Conservation (phyloP, 2,797 vertebrate species). For the Cottoperca gobio region DNA sequence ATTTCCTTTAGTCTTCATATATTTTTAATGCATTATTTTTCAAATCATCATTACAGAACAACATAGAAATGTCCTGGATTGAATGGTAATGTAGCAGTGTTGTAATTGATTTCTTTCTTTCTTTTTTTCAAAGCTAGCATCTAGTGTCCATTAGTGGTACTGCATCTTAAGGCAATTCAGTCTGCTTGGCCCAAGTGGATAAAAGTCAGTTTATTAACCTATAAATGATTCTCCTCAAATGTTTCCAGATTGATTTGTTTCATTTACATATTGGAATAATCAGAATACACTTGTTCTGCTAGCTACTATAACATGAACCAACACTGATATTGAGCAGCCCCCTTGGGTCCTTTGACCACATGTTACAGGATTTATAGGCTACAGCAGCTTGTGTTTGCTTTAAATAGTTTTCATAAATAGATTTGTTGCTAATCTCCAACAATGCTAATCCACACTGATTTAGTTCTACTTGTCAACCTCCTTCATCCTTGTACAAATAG, state of each 20-base stretch:
- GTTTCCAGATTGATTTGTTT: conserved; percentile 2
- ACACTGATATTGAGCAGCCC: conserved; percentile 28
- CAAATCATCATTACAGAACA: neutral
- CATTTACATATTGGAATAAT: conserved; percentile 14
- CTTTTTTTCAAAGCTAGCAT: neutral
- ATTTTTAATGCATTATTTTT: neutral
- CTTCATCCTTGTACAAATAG: conserved; percentile 23
- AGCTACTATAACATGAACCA: neutral
- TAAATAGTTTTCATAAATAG: conserved; percentile 51
- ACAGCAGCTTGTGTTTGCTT: conserved; percentile 40
- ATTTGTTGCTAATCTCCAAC: conserved; percentile 60
- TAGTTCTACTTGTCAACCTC: conserved; percentile 42
- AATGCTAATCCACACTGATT: conserved; percentile 51
- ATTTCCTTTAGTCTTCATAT: neutral
- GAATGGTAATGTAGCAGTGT: neutral
- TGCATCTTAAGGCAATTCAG: neutral
- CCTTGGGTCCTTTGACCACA: conserved; percentile 38
- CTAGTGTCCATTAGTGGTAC: neutral
- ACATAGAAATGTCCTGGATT: neutral
- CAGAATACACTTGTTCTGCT: conserved; percentile 5
- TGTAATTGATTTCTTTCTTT: conserved; percentile 2
- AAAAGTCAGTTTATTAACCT: neutral
- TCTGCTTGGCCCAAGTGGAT: neutral
- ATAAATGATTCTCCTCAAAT: neutral
- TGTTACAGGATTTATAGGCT: conserved; percentile 46